A percentile compares a stretch with the other conserved stretches of the same genome.
phyloP scores from a whole-genome alignment of 2,797 vertebrate genomes.

The Poeciliopsis turneri region DNA sequence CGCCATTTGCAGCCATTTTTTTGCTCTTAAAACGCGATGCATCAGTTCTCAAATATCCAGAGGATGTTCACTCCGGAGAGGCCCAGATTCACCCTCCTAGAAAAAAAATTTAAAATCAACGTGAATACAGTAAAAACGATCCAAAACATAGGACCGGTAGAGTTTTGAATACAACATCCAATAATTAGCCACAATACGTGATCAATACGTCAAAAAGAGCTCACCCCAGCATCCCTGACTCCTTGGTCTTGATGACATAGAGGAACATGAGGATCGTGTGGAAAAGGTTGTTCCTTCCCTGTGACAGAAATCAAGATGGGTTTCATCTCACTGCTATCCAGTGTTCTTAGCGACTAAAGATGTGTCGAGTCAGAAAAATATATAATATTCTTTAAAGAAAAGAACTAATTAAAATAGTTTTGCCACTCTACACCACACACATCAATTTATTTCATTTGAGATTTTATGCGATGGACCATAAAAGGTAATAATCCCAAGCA shows the following conservation, averaged over 20 bases:
- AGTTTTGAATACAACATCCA: neutral
- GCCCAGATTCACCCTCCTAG: constrained; percentile 93
- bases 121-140: neutral
- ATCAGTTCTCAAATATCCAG: constrained; percentile 94
- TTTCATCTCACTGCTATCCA: constrained; percentile 12
- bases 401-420: neutral
- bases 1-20: neutral
- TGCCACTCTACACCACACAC: neutral
- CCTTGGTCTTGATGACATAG: constrained; percentile 95
- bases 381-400: neutral
- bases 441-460: neutral
- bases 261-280: constrained; percentile 98
- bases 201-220: constrained; percentile 51
- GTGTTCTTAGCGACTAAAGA: constrained; percentile 3
- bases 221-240: constrained; percentile 97
- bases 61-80: constrained; percentile 95
- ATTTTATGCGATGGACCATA: neutral
- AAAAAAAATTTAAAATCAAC: constrained; percentile 19
- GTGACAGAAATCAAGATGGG: constrained; percentile 36
- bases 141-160: neutral
- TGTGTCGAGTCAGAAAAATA: neutral
- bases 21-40: constrained; percentile 7
- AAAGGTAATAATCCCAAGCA: neutral
- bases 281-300: constrained; percentile 98
- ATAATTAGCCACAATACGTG: neutral